phyloP scores from a whole-genome alignment of 1,140 invertebrate genomes.

The Drosophila pallidifrons region DNA sequence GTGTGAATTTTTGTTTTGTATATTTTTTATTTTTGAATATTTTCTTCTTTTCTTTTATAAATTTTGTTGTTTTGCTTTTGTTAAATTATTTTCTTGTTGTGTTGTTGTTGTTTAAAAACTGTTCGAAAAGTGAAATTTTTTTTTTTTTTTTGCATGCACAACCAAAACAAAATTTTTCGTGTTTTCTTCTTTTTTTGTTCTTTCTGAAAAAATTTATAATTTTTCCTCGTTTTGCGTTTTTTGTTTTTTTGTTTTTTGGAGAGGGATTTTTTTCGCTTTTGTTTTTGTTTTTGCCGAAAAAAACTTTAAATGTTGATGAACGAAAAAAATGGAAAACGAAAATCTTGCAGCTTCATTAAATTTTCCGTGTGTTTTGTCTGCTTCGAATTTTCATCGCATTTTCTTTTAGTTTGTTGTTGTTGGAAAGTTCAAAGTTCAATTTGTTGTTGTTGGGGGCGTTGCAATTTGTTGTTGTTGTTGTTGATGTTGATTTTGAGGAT shows the following conservation, averaged over 20 bases:
- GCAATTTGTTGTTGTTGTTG: slow-evolving; percentile 18
- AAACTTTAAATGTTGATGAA: slow-evolving; percentile 20
- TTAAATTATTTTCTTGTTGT: slow-evolving; percentile 5
- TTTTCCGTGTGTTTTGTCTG: background rate
- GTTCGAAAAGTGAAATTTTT: slow-evolving; percentile 40
- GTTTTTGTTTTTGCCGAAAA: slow-evolving; percentile 4
- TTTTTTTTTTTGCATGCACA: slow-evolving; percentile 46
- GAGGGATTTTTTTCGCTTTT: background rate
- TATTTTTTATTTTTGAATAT: slow-evolving; percentile 12
- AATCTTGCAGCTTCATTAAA: slow-evolving; percentile 19
- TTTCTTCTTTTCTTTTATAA: slow-evolving; percentile 19
- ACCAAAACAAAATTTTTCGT: slow-evolving; percentile 55
- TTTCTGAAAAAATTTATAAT: slow-evolving; percentile 8
- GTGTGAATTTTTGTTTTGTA: slow-evolving; percentile 9
- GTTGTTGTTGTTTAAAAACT: slow-evolving; percentile 31
- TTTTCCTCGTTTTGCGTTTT: background rate
- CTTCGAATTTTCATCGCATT: slow-evolving; percentile 4
- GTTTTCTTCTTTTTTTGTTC: slow-evolving; percentile 7
- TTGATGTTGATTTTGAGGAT: background rate
- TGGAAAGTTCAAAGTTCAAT: slow-evolving; percentile 23
- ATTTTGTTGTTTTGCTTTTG: background rate
- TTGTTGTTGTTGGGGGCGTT: slow-evolving; percentile 24
- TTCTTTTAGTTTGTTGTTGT: no score
- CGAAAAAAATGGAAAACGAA: slow-evolving; percentile 38
- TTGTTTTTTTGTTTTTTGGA: slow-evolving; percentile 4